These are phyloP conservation scores for Phylloscopus trochiloides DNA, from an alignment of 2,113 vertebrate genomes.

Conservation along the genomic window DNA sequence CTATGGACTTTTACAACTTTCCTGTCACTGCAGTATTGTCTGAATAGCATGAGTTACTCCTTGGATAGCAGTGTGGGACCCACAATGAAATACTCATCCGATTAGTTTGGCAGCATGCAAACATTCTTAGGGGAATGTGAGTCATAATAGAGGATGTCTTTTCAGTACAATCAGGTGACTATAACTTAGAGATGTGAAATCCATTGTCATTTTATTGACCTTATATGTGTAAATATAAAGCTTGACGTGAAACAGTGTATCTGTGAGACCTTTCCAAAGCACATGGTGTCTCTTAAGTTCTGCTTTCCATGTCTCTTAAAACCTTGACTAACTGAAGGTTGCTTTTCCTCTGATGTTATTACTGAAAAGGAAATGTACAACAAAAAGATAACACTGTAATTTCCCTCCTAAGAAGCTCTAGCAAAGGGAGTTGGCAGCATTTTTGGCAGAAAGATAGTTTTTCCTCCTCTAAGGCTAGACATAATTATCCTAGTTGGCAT, in stretches of 20 bases:
- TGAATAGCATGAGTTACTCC: neutral
- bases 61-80: neutral
- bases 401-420: neutral
- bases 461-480: neutral
- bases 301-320: neutral
- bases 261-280: neutral
- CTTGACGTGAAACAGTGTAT: neutral
- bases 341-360: neutral
- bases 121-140: neutral
- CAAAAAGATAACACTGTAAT: neutral
- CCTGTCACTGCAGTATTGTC: neutral
- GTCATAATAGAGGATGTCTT: neutral
- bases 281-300: neutral
- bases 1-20: neutral
- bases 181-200: neutral
- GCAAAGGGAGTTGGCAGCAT: neutral
- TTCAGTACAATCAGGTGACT: neutral
- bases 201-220: neutral
- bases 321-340: neutral
- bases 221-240: neutral
- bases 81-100: neutral
- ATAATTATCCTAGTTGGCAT: neutral
- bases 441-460: neutral
- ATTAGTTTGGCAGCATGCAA: neutral
- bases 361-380: neutral